These are phyloP conservation scores for Ernsta delagoae DNA, from an alignment of 2,888 invertebrate species.

Conservation along the genomic window DNA sequence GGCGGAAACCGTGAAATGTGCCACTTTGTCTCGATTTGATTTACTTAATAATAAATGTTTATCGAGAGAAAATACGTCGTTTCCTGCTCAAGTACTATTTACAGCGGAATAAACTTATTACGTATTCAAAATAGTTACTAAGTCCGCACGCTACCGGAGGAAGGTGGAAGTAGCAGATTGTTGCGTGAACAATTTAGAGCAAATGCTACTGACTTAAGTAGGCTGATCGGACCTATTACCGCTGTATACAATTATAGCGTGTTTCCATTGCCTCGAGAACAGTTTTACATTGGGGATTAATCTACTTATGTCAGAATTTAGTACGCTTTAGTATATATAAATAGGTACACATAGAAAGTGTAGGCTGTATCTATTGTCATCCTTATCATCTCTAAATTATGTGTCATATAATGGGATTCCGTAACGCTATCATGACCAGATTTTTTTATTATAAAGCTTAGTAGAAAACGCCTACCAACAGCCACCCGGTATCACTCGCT, in stretches of 20 bases:
- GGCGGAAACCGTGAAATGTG: conserved; percentile 39
- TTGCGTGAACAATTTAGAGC: conserved; percentile 31
- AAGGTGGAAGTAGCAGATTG: conserved; percentile 39
- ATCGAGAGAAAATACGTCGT: conserved; percentile 56
- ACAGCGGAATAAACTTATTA: conserved; percentile 52
- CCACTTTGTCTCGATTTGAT: conserved; percentile 38
- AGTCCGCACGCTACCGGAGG: conserved; percentile 56
- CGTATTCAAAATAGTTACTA: conserved; percentile 55
- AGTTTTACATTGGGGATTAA: neutral
- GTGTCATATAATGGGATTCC: too few relatives aligned
- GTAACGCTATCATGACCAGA: too few relatives aligned
- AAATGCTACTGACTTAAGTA: conserved; percentile 13
- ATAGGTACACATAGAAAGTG: too few relatives aligned
- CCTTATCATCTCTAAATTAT: too few relatives aligned
- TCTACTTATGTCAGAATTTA: neutral
- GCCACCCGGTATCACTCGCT: too few relatives aligned
- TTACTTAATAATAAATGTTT: conserved; percentile 48
- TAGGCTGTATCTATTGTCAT: too few relatives aligned
- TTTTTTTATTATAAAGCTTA: too few relatives aligned
- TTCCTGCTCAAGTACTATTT: conserved; percentile 58
- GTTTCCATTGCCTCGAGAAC: conserved; percentile 1
- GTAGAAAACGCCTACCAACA: too few relatives aligned
- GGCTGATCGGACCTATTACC: neutral
- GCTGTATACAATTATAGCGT: neutral
- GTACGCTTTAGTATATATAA: too few relatives aligned